Evolutionary conservation across 2,888 invertebrate genomes (phyloP).

Genomic region (Steinernema scapterisci): DNA sequence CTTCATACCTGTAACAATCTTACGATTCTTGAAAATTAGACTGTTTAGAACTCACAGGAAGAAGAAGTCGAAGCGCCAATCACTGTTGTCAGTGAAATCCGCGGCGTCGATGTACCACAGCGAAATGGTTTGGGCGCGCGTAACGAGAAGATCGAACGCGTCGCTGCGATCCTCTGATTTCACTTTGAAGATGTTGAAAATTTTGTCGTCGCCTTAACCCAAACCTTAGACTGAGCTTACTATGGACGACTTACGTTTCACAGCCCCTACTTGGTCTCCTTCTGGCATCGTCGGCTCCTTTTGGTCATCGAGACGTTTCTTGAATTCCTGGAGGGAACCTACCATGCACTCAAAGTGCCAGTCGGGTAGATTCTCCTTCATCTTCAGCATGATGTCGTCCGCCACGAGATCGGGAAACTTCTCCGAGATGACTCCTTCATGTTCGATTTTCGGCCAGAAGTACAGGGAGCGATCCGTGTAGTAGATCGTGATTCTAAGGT

Average conservation of each 20-base stretch:
- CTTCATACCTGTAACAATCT: slow-evolving; percentile 34
- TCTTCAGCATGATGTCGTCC: slow-evolving; percentile 53
- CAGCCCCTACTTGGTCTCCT: background rate
- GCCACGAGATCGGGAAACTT: slow-evolving; percentile 56
- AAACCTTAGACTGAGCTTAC: background rate
- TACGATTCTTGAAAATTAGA: slow-evolving; percentile 38
- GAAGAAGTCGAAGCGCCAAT: slow-evolving; percentile 81
- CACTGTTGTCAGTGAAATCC: slow-evolving; percentile 87
- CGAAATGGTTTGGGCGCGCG: slow-evolving; percentile 85
- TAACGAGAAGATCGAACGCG: slow-evolving; percentile 81
- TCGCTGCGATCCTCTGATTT: slow-evolving; percentile 64
- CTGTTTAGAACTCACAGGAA: slow-evolving; percentile 52
- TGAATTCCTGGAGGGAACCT: slow-evolving; percentile 37
- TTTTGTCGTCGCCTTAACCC: background rate
- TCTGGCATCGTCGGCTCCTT: slow-evolving; percentile 7
- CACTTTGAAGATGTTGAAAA: slow-evolving; percentile 38
- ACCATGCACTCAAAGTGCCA: slow-evolving; percentile 50
- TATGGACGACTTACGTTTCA: background rate
- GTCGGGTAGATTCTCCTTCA: slow-evolving; percentile 48
- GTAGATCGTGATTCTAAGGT: slow-evolving; percentile 79
- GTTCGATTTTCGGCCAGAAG: slow-evolving; percentile 80
- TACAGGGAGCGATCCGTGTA: slow-evolving; percentile 82
- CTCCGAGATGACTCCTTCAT: slow-evolving; percentile 75
- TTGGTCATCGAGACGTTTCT: slow-evolving; percentile 39
- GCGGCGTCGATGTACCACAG: slow-evolving; percentile 89